A percentile compares a stretch with the other conserved stretches of the same genome.
phyloP scores from a whole-genome alignment of 2,888 invertebrate genomes.

The Drosophila vallismaia region DNA sequence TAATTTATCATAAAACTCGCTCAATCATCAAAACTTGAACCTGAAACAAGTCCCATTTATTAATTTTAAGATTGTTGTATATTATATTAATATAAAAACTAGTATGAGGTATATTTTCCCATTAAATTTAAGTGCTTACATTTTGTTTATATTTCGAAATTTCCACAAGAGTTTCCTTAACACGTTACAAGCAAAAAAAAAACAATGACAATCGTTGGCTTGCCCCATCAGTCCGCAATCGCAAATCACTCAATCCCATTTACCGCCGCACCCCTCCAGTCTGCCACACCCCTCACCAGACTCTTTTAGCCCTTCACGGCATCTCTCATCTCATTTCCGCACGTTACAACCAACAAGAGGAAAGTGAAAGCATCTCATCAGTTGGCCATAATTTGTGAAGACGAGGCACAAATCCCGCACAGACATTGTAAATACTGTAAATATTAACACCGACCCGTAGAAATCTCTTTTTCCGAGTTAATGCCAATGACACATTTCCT shows the following conservation, averaged over 20 bases:
- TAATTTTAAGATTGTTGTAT: not conserved
- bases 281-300: not conserved
- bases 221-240: constrained; percentile 31
- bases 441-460: constrained; percentile 38
- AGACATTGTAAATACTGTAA: constrained; percentile 62
- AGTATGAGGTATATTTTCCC: not conserved
- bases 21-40: not conserved
- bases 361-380: constrained; percentile 74
- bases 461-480: constrained; percentile 13
- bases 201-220: constrained; percentile 24
- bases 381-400: constrained; percentile 44
- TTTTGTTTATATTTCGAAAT: not conserved
- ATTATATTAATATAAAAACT: not conserved
- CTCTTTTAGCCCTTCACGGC: constrained; percentile 14
- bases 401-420: constrained; percentile 20
- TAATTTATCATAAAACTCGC: not conserved
- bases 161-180: constrained; percentile 4
- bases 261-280: constrained; percentile 1
- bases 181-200: constrained; percentile 10
- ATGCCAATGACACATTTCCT: constrained; percentile 37
- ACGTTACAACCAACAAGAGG: constrained; percentile 38
- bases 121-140: not conserved
- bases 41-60: not conserved
- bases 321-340: constrained; percentile 53
- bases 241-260: constrained; percentile 33